These are phyloP conservation scores for Poeciliopsis infans DNA, from an alignment of 2,797 vertebrate species.

Conservation along the genomic window DNA sequence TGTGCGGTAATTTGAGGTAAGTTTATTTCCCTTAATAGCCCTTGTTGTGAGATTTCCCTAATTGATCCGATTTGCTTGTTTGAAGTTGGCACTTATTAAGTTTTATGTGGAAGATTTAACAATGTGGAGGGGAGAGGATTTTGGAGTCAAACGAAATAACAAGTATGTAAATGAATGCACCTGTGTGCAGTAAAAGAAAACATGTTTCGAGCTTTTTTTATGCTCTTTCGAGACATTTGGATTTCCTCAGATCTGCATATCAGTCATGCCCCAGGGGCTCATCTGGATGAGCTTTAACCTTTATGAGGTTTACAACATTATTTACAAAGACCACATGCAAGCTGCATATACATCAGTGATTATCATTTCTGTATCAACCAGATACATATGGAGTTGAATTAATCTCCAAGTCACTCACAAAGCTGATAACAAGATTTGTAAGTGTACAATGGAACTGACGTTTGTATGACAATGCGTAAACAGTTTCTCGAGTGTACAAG, in stretches of 20 bases:
- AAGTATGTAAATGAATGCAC: conserved; percentile 78
- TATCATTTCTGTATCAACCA: background rate
- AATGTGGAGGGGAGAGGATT: conserved; percentile 50
- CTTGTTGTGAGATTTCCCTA: conserved; percentile 62
- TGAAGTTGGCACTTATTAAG: conserved; percentile 72
- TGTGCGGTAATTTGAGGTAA: conserved; percentile 50
- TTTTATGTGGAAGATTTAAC: conserved; percentile 77
- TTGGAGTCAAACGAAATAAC: conserved; percentile 73
- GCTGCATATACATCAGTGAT: background rate
- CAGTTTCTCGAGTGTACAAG: too few species aligned
- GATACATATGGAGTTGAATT: too few species aligned
- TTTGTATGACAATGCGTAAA: too few species aligned
- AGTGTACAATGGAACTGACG: too few species aligned
- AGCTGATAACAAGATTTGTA: too few species aligned
- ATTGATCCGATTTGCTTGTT: conserved; percentile 72
- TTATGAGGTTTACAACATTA: background rate
- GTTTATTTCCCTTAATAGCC: conserved; percentile 56
- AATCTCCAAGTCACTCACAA: too few species aligned
- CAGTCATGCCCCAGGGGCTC: conserved; percentile 32
- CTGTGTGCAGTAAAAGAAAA: conserved; percentile 76
- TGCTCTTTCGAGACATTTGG: conserved; percentile 52
- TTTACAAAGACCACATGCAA: background rate
- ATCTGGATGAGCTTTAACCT: conserved; percentile 41
- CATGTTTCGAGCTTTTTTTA: conserved; percentile 68
- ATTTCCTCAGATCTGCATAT: conserved; percentile 47